Base-by-base conservation (phyloP, 1,140 invertebrate species). In the Chymomyza costata region DNA sequence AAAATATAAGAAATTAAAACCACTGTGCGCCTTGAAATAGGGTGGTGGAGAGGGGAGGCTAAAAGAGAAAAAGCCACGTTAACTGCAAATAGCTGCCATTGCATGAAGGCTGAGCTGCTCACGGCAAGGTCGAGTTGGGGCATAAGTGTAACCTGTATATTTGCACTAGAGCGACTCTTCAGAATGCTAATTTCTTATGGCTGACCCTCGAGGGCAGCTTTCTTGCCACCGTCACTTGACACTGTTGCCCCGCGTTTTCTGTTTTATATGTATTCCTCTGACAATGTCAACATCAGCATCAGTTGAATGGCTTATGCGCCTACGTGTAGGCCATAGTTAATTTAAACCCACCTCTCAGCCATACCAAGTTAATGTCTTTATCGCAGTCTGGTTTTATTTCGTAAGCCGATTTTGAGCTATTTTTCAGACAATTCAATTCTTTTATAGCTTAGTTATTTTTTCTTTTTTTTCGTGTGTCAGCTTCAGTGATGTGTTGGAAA, bases 291-390 rank as follows among this genome's bases (percentile, higher is more conserved):
- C n/a, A n/a, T n/a, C n/a, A 67, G 58, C 64, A 61, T 25, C 21
- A 3, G 21, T 25, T 25, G 3, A 69, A 39, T 62, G 60, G 57
- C 40, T 80, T 78, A 80, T 71, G 54, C 38, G 57, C 32, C 71
- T 78, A 78, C 71, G 71, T 78, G 71, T 51, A 35, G 49, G 66
- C 66, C 71, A 78, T 80, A 53, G 73, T 53, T 80, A 80, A 78
- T 78, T 78, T 78, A 67, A 71, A 78, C 67, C 58, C 53, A 37
- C 41, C 50, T 30, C 50, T 11, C 14, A 21, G 19, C 7, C 8
- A 21, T 35, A n/a, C 10, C 7, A 8, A 25, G 21, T 25, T 25
- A 8, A 8, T 8, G 21, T 8, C 21, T 17, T 34, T 57, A 11
- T 51, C 19, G 37, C 8, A 31, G 32, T 39, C 30, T 52, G 47